Conservation (phyloP, 2,888 invertebrate genomes). For the Molorchus minor region DNA sequence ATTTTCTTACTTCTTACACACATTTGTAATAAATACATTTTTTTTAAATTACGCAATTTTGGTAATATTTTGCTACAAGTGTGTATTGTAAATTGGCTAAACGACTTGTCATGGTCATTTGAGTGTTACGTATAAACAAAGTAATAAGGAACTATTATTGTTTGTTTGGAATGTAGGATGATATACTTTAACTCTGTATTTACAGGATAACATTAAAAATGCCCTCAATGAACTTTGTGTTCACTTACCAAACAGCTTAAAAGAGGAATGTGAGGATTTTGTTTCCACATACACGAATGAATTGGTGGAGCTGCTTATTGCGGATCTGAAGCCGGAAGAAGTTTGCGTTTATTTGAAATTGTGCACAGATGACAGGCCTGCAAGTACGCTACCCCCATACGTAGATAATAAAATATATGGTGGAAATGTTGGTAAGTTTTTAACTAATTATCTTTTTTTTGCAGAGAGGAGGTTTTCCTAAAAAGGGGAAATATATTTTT, state of each 20-base stretch:
- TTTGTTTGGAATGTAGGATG: constrained; percentile 25
- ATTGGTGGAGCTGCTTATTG: constrained; percentile 79
- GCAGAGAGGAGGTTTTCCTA: background rate
- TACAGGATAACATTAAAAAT: constrained; percentile 73
- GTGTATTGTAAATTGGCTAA: too few relatives aligned
- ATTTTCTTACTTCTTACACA: too few relatives aligned
- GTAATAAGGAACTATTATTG: background rate
- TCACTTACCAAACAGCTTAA: constrained; percentile 72
- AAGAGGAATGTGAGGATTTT: constrained; percentile 76
- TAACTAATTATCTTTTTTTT: background rate
- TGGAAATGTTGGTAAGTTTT: constrained; percentile 51
- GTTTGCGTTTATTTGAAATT: constrained; percentile 81
- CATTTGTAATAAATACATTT: too few relatives aligned
- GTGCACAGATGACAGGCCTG: constrained; percentile 68
- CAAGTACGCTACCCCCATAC: constrained; percentile 30
- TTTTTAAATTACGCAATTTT: too few relatives aligned
- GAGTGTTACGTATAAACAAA: too few relatives aligned
- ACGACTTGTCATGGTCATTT: too few relatives aligned
- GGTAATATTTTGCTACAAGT: too few relatives aligned
- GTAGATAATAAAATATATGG: constrained; percentile 32
- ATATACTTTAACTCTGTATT: constrained; percentile 3
- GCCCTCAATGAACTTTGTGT: constrained; percentile 77
- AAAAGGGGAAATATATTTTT: too few relatives aligned
- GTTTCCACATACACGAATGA: constrained; percentile 80
- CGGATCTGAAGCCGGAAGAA: constrained; percentile 78